A percentile compares a stretch with the other conserved stretches of the same genome.
Conservation (phyloP, 1,140 invertebrate genomes). For the Drepana arcuata region DNA sequence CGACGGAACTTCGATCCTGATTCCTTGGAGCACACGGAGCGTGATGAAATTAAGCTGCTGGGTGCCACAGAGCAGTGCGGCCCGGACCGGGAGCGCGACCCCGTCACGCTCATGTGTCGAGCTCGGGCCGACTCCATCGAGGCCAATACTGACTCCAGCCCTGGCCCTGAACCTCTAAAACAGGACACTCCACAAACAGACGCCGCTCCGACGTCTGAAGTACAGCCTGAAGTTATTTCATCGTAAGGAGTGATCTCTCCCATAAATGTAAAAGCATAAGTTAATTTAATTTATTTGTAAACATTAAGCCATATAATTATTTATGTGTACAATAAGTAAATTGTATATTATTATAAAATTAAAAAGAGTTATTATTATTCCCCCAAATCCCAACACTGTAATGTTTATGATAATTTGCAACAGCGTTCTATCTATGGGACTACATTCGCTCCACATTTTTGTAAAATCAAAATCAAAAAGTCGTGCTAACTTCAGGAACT, state of each 20-base stretch:
- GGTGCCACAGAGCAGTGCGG: constrained; percentile 76
- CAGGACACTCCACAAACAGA: constrained; percentile 10
- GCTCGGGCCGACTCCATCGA: constrained; percentile 9
- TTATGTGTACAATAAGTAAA: constrained; percentile 9
- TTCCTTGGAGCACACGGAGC: constrained; percentile 11
- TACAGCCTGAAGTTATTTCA: constrained; percentile 40
- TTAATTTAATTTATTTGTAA: constrained; percentile 34
- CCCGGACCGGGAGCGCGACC: constrained; percentile 73
- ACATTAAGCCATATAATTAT: constrained; percentile 10
- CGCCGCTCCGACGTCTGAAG: no score
- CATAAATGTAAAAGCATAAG: no score
- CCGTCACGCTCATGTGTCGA: constrained; percentile 49
- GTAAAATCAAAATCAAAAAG: no score
- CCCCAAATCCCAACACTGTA: no score
- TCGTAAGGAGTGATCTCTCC: constrained; percentile 27
- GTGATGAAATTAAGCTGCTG: constrained; percentile 63
- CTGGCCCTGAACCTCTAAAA: no score
- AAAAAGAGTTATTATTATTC: no score
- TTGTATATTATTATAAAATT: no score
- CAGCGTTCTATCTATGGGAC: no score
- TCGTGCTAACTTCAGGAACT: no score
- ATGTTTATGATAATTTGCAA: no score
- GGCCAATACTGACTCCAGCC: background rate
- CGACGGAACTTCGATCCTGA: no score
- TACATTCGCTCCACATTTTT: no score